Percentiles rank a stretch among this genome's conserved stretches.
Evolutionary conservation across 1,140 invertebrate species (phyloP).

Genomic region (Leptestheria dahalacensis): DNA sequence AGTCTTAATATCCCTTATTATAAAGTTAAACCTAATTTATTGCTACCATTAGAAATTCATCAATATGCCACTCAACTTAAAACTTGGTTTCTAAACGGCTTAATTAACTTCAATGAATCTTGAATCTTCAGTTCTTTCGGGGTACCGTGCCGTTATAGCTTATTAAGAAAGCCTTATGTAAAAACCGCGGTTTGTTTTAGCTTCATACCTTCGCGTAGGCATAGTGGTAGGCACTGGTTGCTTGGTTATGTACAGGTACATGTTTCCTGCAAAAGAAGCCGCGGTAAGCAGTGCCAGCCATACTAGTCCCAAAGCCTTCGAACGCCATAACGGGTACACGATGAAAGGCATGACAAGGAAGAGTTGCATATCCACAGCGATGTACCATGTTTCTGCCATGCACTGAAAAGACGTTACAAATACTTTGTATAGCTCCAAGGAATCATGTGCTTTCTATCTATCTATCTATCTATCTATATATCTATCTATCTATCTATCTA

Average conservation of each 20-base stretch:
- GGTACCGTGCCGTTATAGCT: too few relatives aligned
- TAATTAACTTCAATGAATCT: too few relatives aligned
- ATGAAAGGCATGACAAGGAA: slow-evolving; percentile 58
- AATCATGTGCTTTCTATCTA: not conserved
- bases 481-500: too few relatives aligned
- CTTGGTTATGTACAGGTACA: slow-evolving; percentile 12
- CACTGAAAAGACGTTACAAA: slow-evolving; percentile 37
- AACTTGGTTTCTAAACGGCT: too few relatives aligned
- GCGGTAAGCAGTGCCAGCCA: slow-evolving; percentile 15
- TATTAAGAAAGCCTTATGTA: too few relatives aligned
- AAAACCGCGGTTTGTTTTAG: too few relatives aligned
- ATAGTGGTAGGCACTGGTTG: slow-evolving; percentile 17
- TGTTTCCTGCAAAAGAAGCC: slow-evolving; percentile 16
- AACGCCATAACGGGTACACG: slow-evolving; percentile 36
- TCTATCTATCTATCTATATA: too few relatives aligned
- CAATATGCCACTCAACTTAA: too few relatives aligned
- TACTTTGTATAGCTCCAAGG: not conserved
- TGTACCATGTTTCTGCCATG: slow-evolving; percentile 64
- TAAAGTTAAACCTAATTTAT: too few relatives aligned
- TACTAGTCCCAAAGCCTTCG: slow-evolving; percentile 15
- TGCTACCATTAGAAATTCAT: not conserved
- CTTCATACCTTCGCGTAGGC: slow-evolving; percentile 15
- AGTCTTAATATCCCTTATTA: not conserved
- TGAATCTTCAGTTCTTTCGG: not conserved
- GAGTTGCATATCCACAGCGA: slow-evolving; percentile 67